Percentiles rank a stretch among this genome's conserved stretches.
phyloP scores from a whole-genome alignment of 1,140 invertebrate species.

The Prorops nasuta region DNA sequence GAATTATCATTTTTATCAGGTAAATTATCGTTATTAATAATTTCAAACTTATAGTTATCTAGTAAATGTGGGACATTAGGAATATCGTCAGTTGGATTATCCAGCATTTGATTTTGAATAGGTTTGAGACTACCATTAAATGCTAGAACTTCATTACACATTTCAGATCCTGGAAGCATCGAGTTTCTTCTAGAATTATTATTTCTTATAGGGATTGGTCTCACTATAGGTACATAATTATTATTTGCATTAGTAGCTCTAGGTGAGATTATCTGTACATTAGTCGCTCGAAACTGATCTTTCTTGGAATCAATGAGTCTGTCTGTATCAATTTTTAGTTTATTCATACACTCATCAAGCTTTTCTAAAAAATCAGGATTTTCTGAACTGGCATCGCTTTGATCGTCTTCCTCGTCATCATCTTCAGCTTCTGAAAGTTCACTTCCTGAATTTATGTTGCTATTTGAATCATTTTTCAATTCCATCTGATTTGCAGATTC shows the following conservation, averaged over 20 bases:
- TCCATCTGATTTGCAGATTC: slow-evolving; percentile 43
- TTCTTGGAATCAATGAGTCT: slow-evolving; percentile 56
- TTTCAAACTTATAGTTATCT: slow-evolving; percentile 50
- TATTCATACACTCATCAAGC: slow-evolving; percentile 68
- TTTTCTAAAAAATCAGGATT: slow-evolving; percentile 69
- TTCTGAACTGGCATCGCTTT: slow-evolving; percentile 64
- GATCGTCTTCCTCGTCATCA: slow-evolving; percentile 47
- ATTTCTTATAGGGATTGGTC: slow-evolving; percentile 44
- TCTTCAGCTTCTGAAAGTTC: slow-evolving; percentile 58
- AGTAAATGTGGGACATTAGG: slow-evolving; percentile 42
- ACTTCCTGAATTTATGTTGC: slow-evolving; percentile 38
- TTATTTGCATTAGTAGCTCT: slow-evolving; percentile 27
- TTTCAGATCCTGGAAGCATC: slow-evolving; percentile 51
- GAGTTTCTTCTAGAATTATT: slow-evolving; percentile 48
- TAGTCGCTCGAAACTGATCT: slow-evolving; percentile 36
- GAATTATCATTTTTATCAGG: slow-evolving; percentile 37
- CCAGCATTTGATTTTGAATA: slow-evolving; percentile 20
- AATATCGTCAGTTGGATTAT: slow-evolving; percentile 11
- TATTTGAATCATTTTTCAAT: slow-evolving; percentile 35
- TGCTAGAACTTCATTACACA: slow-evolving; percentile 49
- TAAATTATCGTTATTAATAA: slow-evolving; percentile 20
- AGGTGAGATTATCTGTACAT: slow-evolving; percentile 28
- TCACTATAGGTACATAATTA: slow-evolving; percentile 32
- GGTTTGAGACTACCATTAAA: slow-evolving; percentile 40
- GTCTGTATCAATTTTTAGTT: slow-evolving; percentile 71